These are phyloP conservation scores for Pristionchus entomophagus DNA, from an alignment of 2,888 invertebrate species.

Conservation along the genomic window DNA sequence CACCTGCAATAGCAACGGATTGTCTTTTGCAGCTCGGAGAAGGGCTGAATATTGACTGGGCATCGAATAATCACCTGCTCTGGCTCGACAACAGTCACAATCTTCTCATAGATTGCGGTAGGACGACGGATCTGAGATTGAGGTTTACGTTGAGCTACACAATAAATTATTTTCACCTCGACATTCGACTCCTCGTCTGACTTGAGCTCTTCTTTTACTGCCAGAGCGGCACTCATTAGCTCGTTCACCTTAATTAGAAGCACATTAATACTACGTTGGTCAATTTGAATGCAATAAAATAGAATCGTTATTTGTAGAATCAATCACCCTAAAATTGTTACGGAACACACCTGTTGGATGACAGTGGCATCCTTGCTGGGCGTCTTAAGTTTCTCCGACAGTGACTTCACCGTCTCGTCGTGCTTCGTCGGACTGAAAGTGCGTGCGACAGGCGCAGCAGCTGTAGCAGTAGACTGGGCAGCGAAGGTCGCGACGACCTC, in stretches of 20 bases:
- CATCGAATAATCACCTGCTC: background rate
- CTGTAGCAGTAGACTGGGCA: background rate
- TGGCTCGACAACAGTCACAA: conserved; percentile 64
- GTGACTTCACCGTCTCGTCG: conserved; percentile 34
- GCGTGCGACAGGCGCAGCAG: background rate
- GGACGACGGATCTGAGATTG: conserved; percentile 57
- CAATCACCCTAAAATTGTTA: too few relatives aligned
- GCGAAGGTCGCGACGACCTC: conserved; percentile 40
- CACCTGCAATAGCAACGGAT: background rate
- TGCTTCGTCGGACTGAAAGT: conserved; percentile 33
- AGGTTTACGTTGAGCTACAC: background rate
- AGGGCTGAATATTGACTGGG: too few relatives aligned
- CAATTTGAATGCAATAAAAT: too few relatives aligned
- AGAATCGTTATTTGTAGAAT: too few relatives aligned
- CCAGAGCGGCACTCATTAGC: conserved; percentile 60
- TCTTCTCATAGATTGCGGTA: conserved; percentile 59
- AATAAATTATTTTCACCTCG: conserved; percentile 47
- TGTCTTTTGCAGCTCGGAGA: background rate
- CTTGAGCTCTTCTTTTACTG: conserved; percentile 62
- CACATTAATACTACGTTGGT: too few relatives aligned
- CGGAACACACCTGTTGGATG: conserved; percentile 41
- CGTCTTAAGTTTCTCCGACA: conserved; percentile 25
- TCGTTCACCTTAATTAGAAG: conserved; percentile 58
- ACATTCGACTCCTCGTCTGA: conserved; percentile 62
- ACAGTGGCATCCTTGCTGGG: conserved; percentile 29